Conservation (phyloP, 2,797 vertebrate genomes). For the Sebastolobus altivelis region DNA sequence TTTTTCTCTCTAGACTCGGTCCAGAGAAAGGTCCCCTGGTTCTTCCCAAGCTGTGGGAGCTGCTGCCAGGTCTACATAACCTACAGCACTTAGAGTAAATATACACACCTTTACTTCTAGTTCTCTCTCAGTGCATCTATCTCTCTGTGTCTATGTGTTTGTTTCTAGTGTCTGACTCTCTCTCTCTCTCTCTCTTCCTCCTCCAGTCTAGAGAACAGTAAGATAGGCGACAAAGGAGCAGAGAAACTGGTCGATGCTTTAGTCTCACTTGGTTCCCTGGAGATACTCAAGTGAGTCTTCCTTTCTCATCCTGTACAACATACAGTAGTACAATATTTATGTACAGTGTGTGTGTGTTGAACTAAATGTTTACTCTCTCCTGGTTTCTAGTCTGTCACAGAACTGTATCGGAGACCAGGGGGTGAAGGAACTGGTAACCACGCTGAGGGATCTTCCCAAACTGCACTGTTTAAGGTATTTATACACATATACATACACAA, state of each 20-base stretch:
- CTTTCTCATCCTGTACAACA: background rate
- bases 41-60: conserved; percentile 85
- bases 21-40: conserved; percentile 84
- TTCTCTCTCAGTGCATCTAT: background rate
- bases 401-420: conserved; percentile 75
- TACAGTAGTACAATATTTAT: background rate
- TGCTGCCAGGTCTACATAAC: conserved; percentile 88
- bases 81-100: conserved; percentile 92
- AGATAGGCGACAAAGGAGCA: conserved; percentile 90
- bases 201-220: conserved; percentile 92
- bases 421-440: conserved; percentile 50
- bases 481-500: background rate
- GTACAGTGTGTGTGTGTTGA: background rate
- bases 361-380: background rate
- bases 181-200: background rate
- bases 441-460: conserved; percentile 61
- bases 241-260: conserved; percentile 85
- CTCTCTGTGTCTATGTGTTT: background rate
- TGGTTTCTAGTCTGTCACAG: conserved; percentile 72
- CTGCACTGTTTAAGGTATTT: conserved; percentile 75
- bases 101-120: background rate
- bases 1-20: conserved; percentile 84
- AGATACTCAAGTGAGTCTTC: conserved; percentile 92
- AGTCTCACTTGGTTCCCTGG: conserved; percentile 84
- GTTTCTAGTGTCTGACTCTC: background rate